Evolutionary conservation across 1,140 invertebrate genomes (phyloP).

Genomic region (Heliconius nattereri): DNA sequence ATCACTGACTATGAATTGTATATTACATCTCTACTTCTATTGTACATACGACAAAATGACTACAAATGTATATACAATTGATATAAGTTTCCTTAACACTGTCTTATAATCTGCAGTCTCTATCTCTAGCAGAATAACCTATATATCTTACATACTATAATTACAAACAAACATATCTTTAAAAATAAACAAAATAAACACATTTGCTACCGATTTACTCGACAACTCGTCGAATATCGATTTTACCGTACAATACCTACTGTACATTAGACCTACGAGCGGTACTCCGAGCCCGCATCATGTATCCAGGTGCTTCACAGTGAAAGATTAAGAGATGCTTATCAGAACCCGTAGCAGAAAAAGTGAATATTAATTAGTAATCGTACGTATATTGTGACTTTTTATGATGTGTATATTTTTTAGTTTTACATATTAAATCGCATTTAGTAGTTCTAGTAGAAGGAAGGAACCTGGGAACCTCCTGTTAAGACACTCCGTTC

Average conservation of each 20-base stretch:
- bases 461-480: too few species aligned
- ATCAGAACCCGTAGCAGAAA: conserved; percentile 17
- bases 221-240: background rate
- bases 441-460: too few species aligned
- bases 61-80: too few species aligned
- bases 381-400: background rate
- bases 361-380: conserved; percentile 16
- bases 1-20: too few species aligned
- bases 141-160: background rate
- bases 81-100: too few species aligned
- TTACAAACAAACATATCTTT: background rate
- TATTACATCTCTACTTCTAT: too few species aligned
- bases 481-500: too few species aligned
- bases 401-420: background rate
- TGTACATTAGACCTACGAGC: background rate
- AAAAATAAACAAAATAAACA: background rate
- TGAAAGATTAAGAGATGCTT: conserved; percentile 18
- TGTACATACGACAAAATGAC: too few species aligned
- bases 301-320: conserved; percentile 18
- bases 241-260: conserved; percentile 6
- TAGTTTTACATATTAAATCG: too few species aligned
- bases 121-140: too few species aligned
- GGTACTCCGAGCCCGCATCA: conserved; percentile 22
- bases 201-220: background rate
- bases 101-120: too few species aligned